Evolutionary conservation across 2,113 vertebrate species (phyloP).

Genomic region (Anhinga rufa): DNA sequence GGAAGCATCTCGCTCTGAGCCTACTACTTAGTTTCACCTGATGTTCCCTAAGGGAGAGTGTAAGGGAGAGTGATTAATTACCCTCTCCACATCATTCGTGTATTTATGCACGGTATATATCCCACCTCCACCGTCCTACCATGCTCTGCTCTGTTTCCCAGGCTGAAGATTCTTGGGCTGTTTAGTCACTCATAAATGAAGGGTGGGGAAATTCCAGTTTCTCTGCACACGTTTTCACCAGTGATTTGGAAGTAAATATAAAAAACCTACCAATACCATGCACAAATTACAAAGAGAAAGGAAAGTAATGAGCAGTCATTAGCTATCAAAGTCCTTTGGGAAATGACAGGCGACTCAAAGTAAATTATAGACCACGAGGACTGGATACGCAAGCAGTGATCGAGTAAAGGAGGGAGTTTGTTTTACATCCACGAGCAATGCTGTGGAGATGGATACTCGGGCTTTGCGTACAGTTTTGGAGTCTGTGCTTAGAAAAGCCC

Average conservation of each 20-base stretch:
- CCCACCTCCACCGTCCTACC: background rate
- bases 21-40: background rate
- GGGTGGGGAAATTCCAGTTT: background rate
- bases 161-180: background rate
- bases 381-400: background rate
- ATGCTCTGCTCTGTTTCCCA: background rate
- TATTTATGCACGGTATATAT: background rate
- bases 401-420: background rate
- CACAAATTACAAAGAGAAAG: background rate
- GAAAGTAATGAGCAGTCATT: background rate
- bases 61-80: background rate
- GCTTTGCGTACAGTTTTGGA: background rate
- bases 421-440: background rate
- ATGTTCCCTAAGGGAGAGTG: background rate
- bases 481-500: background rate
- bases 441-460: background rate
- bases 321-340: background rate
- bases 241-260: background rate
- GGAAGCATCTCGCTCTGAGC: background rate
- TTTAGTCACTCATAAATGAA: background rate
- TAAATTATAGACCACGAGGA: background rate
- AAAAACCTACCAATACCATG: background rate
- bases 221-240: background rate
- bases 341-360: background rate
- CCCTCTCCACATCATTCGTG: accelerated